Conservation (phyloP, 1,140 invertebrate genomes). For the Thaumatotibia leucotreta region DNA sequence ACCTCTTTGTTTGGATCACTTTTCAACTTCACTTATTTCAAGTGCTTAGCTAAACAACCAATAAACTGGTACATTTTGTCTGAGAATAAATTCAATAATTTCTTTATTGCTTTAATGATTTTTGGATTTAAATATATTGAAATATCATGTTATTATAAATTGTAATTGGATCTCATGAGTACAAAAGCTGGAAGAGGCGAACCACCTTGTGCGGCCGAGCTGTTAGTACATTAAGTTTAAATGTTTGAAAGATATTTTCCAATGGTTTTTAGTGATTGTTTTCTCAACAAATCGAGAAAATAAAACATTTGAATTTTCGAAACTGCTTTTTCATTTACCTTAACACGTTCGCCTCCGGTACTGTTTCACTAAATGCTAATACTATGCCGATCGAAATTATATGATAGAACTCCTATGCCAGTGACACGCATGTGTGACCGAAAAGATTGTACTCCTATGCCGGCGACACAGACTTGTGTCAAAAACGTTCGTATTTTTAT, state of each 20-base stretch:
- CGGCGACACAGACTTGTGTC: no score
- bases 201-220: slow-evolving; percentile 41
- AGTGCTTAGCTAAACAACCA: background rate
- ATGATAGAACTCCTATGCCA: no score
- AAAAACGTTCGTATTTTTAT: no score
- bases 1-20: background rate
- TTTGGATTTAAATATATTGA: slow-evolving; percentile 30
- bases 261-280: slow-evolving; percentile 38
- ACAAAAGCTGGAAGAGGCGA: slow-evolving; percentile 35
- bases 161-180: slow-evolving; percentile 52
- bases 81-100: background rate
- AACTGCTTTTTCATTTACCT: background rate
- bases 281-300: slow-evolving; percentile 25
- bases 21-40: no score
- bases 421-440: no score
- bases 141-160: slow-evolving; percentile 22
- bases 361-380: no score
- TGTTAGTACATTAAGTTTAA: slow-evolving; percentile 38
- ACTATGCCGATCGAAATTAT: no score
- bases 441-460: no score
- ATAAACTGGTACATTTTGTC: background rate
- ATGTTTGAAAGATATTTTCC: slow-evolving; percentile 45
- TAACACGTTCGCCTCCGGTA: no score
- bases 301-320: slow-evolving; percentile 38
- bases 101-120: slow-evolving; percentile 28